These are phyloP conservation scores for Poecilia latipinna DNA, from an alignment of 2,113 vertebrate species.

Conservation along the genomic window DNA sequence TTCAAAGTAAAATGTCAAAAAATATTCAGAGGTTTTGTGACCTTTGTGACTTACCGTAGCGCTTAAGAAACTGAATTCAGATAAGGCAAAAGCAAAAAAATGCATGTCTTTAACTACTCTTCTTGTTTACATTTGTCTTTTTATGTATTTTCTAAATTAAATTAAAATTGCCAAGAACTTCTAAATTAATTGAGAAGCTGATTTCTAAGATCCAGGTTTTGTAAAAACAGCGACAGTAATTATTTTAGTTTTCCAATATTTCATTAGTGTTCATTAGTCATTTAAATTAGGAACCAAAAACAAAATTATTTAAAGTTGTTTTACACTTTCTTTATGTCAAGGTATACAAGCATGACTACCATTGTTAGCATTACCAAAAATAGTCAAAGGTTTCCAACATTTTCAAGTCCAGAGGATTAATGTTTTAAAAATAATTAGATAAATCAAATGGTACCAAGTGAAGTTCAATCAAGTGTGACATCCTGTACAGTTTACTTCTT, in stretches of 20 bases:
- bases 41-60: background rate
- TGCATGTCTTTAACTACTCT: background rate
- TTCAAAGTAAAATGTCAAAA: background rate
- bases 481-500: too few relatives aligned
- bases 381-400: background rate
- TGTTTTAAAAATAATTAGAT: too few relatives aligned
- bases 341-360: background rate
- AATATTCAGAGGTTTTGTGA: constrained; percentile 2
- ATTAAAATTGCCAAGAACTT: background rate
- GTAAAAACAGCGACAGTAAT: too few relatives aligned
- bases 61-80: background rate
- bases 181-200: background rate
- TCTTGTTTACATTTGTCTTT: background rate
- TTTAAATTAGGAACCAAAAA: background rate
- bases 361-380: too few relatives aligned
- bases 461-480: too few relatives aligned
- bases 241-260: too few relatives aligned
- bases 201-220: background rate
- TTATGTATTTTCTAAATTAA: background rate
- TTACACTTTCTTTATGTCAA: background rate
- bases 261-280: background rate
- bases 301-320: background rate
- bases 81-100: background rate
- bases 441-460: too few relatives aligned
- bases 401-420: too few relatives aligned